phyloP scores from a whole-genome alignment of 2,113 vertebrate genomes.

The Atrichornis clamosus region DNA sequence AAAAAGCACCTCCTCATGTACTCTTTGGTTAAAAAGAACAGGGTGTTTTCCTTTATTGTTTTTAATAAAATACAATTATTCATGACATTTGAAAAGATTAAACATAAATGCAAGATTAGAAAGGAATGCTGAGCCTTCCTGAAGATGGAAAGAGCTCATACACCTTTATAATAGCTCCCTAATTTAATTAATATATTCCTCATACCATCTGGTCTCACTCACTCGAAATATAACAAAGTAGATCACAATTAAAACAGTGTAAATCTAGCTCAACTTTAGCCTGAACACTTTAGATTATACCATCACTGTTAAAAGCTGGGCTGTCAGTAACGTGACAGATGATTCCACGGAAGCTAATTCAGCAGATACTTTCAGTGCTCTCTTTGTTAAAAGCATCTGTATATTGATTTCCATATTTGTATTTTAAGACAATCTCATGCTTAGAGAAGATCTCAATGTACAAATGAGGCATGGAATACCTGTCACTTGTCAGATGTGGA shows the following conservation, averaged over 20 bases:
- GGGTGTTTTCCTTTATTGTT: not conserved
- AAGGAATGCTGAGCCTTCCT: slow-evolving; percentile 35
- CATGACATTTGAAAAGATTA: slow-evolving; percentile 52
- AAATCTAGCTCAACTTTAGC: slow-evolving; percentile 16
- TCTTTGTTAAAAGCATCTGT: slow-evolving; percentile 45
- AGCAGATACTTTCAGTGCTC: slow-evolving; percentile 9
- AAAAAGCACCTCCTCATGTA: not conserved
- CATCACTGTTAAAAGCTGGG: slow-evolving; percentile 7
- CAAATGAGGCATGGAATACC: slow-evolving; percentile 2
- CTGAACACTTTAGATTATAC: not conserved
- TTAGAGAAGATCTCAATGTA: not conserved
- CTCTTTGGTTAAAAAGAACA: not conserved
- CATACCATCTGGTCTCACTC: slow-evolving; percentile 59
- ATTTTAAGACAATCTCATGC: slow-evolving; percentile 37
- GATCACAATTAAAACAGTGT: slow-evolving; percentile 59
- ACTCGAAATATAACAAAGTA: slow-evolving; percentile 59
- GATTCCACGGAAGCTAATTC: not conserved
- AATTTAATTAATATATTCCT: slow-evolving; percentile 71
- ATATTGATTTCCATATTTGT: slow-evolving; percentile 55
- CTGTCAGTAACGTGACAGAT: slow-evolving; percentile 18
- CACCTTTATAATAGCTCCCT: slow-evolving; percentile 49
- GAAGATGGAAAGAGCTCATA: not conserved
- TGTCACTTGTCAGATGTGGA: slow-evolving; percentile 15
- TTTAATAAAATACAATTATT: slow-evolving; percentile 41
- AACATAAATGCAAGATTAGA: slow-evolving; percentile 50